Conservation (phyloP, 2,113 vertebrate species). For the Phaethon lepturus region DNA sequence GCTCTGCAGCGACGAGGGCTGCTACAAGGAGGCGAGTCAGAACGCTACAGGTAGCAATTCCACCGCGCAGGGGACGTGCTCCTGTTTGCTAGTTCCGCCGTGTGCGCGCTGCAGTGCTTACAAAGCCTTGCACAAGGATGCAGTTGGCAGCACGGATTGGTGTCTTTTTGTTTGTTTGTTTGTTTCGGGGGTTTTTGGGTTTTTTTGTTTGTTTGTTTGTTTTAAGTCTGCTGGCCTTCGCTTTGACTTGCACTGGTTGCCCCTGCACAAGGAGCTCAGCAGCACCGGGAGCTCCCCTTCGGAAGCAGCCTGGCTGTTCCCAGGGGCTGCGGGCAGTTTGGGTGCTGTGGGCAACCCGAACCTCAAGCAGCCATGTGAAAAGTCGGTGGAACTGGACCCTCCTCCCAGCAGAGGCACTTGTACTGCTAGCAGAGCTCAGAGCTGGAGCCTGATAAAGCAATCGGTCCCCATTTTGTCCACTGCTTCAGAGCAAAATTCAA, state of each 20-base stretch:
- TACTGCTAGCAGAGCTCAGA: neutral
- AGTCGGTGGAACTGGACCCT: neutral
- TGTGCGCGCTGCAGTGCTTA: fast-evolving
- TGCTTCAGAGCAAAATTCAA: neutral
- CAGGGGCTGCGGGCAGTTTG: fast-evolving
- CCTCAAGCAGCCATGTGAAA: neutral
- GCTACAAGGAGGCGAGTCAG: neutral
- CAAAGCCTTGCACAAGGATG: neutral
- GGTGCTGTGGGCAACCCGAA: neutral
- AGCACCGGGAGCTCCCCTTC: fast-evolving
- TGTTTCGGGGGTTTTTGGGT: too few relatives aligned
- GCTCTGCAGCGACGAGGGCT: neutral
- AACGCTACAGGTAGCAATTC: fast-evolving
- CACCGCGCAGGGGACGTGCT: neutral
- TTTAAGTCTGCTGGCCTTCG: neutral
- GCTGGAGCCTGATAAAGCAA: neutral
- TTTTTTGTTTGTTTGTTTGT: too few relatives aligned
- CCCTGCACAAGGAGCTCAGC: neutral
- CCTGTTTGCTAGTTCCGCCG: neutral
- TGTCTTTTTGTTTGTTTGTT: neutral
- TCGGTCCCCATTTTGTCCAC: neutral
- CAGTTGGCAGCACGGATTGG: neutral
- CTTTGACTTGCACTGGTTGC: neutral
- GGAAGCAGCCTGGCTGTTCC: neutral
- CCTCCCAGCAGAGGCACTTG: neutral